Evolutionary conservation across 2,888 invertebrate species (phyloP).

Genomic region (Amphiduros pacificus): DNA sequence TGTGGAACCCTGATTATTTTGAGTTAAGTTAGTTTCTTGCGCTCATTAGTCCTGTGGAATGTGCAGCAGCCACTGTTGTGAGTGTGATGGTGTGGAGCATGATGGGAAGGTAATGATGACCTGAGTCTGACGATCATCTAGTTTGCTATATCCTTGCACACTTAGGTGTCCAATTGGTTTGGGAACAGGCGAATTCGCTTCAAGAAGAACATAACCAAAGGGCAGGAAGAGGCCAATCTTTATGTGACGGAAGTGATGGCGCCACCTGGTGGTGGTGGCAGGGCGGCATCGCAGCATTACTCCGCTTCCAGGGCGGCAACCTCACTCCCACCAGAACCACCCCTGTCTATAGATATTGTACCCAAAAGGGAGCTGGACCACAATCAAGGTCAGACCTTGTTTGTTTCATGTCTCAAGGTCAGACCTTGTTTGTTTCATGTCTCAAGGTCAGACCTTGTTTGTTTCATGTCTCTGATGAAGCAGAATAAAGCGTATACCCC

Average conservation of each 20-base stretch:
- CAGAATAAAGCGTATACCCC: too few relatives aligned
- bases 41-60: too few relatives aligned
- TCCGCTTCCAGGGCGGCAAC: neutral
- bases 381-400: neutral
- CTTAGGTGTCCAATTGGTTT: slow-evolving; percentile 97
- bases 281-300: slow-evolving; percentile 10
- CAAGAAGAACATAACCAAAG: slow-evolving; percentile 99
- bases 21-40: too few relatives aligned
- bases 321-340: too few relatives aligned
- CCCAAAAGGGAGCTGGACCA: too few relatives aligned
- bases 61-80: too few relatives aligned
- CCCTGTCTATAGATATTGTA: too few relatives aligned
- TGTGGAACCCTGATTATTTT: too few relatives aligned
- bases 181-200: slow-evolving; percentile 99
- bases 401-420: too few relatives aligned
- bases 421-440: too few relatives aligned
- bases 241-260: slow-evolving; percentile 86
- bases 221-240: slow-evolving; percentile 98
- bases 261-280: slow-evolving; percentile 18
- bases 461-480: too few relatives aligned
- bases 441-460: too few relatives aligned
- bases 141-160: slow-evolving; percentile 13
- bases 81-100: neutral
- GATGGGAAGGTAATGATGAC: neutral
- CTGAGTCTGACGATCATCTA: slow-evolving; percentile 16